These are phyloP conservation scores for Melanostoma scalare DNA, from an alignment of 2,888 invertebrate species.

Conservation along the genomic window DNA sequence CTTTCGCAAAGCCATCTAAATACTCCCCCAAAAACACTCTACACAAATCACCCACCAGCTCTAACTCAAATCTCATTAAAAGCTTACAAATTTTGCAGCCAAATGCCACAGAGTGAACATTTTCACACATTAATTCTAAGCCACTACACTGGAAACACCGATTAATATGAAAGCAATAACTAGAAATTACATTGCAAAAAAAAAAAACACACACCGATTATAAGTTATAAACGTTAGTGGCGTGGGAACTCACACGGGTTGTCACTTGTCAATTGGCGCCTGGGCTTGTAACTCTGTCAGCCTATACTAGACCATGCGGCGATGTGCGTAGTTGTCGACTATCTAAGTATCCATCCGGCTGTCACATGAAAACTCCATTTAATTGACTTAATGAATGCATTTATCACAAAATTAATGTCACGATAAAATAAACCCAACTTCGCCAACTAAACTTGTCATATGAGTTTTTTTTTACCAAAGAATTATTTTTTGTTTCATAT, in stretches of 20 bases:
- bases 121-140: no score
- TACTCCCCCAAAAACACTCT: no score
- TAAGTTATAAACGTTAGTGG: not conserved
- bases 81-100: no score
- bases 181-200: not conserved
- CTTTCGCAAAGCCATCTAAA: no score
- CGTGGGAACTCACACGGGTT: constrained; percentile 50
- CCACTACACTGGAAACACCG: no score
- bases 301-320: constrained; percentile 13
- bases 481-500: not conserved
- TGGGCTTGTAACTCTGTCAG: constrained; percentile 5
- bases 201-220: not conserved
- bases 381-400: constrained; percentile 70
- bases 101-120: no score
- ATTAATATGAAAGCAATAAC: no score
- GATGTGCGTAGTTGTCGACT: not conserved
- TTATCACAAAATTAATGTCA: constrained; percentile 60
- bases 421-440: constrained; percentile 29
- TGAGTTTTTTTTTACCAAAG: constrained; percentile 2
- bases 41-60: no score
- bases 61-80: no score
- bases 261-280: constrained; percentile 38
- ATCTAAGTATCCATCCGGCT: constrained; percentile 32
- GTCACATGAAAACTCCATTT: constrained; percentile 59
- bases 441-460: constrained; percentile 25